Conservation (phyloP, 2,888 invertebrate species). For the Petrolisthes cinctipes region DNA sequence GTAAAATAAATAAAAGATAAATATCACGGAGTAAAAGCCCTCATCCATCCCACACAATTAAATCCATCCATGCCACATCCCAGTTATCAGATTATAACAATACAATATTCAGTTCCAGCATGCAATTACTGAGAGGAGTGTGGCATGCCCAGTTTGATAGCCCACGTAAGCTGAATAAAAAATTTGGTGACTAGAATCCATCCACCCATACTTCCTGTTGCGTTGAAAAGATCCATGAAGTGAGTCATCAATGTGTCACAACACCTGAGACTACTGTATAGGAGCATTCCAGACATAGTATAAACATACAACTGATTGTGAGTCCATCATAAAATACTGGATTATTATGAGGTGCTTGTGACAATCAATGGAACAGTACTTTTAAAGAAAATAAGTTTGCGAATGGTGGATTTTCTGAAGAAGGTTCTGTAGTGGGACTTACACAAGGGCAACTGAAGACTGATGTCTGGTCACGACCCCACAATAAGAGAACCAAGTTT, state of each 20-base stretch:
- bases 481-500: conserved; percentile 39
- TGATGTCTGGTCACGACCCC: conserved; percentile 34
- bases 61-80: conserved; percentile 4
- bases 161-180: neutral
- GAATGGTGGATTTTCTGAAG: conserved; percentile 10
- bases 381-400: neutral
- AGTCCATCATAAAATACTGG: neutral
- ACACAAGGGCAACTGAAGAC: conserved; percentile 39
- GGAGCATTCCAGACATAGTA: neutral
- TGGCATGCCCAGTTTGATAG: neutral
- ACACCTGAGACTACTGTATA: neutral
- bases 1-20: neutral
- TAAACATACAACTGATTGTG: neutral
- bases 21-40: neutral
- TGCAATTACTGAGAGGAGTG: conserved; percentile 11
- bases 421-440: conserved; percentile 25
- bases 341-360: neutral
- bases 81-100: neutral
- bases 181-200: neutral
- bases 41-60: neutral
- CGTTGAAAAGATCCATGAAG: conserved; percentile 8
- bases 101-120: conserved; percentile 1
- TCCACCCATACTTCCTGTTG: conserved; percentile 10
- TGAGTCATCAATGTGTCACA: conserved; percentile 19
- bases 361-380: neutral